Evolutionary conservation across 2,888 invertebrate genomes (phyloP), one percentile per base, ranked within the genome.

Genomic region (Stenodera caucasica): DNA sequence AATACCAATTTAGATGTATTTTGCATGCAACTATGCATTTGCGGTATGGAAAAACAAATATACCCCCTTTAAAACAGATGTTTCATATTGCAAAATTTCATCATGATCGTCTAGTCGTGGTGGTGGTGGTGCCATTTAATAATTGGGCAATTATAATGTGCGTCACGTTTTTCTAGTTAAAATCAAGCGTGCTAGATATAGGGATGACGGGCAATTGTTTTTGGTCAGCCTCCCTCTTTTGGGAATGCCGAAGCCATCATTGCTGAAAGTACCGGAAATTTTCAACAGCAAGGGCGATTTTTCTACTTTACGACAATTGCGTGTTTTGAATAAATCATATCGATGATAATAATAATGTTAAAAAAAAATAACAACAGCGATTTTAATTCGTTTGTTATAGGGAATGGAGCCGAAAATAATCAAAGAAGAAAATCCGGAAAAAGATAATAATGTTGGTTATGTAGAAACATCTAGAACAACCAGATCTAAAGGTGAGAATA

Each of bases 391-490:
- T 45, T 0, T 35, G 7, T 26, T 54, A 14, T 18, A 85, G 85
- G 83, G 81, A 72, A 84, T 86, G 81, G 86, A 86, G 78, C 84
- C 84, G 57, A 86, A 86, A 78, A 77, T 84, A 66, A 84, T 86
- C 72, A 86, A 86, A 78, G 86, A 86, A 77, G 85, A 86, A 78
- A 81, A 80, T 61, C 81, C 82, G 37, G 86, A 85, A 61, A 84
- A 85, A 75, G 85, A 85, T 37, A 58, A 67, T 9, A 57, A 62
- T 50, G 66, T 65, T 8, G 73, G 67, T 53, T 77, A 73, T 63
- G 70, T 72, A 8, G 78, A 78, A 57, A 66, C 75, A 21, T 70
- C 75, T 12, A 69, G 77, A 61, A 77, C 74, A 61, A 77, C 74
- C 5, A 70, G 77, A 68, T 67, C 75, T 11, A 78, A 78, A 76